A percentile compares a stretch with the other conserved stretches of the same genome.
phyloP scores from a whole-genome alignment of 35 echinoderm and acorn worm genomes.

The Heliocidaris erythrogramma region DNA sequence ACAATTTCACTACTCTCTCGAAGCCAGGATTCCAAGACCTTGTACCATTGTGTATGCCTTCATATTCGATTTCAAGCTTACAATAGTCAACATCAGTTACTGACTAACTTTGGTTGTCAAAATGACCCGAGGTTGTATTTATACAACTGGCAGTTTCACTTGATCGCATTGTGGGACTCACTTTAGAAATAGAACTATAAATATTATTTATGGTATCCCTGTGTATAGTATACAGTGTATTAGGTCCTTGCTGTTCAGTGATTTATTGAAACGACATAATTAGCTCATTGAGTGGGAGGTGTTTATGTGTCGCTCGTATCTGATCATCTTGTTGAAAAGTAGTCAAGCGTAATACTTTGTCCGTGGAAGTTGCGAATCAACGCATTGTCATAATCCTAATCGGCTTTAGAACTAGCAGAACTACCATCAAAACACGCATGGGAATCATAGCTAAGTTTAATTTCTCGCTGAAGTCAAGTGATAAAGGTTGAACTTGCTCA shows the following conservation, averaged over 20 bases:
- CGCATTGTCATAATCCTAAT: background rate
- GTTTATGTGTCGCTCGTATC: background rate
- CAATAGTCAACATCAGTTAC: background rate
- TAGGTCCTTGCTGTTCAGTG: background rate
- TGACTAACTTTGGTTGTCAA: background rate
- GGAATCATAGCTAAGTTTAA: background rate
- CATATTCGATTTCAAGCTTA: background rate
- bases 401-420: background rate
- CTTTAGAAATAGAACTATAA: background rate
- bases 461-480: background rate
- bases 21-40: background rate
- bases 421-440: background rate
- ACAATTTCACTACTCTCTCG: background rate
- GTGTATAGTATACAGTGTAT: background rate
- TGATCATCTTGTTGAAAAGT: background rate
- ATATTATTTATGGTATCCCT: background rate
- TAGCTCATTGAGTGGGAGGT: background rate
- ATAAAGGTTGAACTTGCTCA: background rate
- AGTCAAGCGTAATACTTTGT: background rate
- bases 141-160: background rate
- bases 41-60: background rate
- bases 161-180: background rate
- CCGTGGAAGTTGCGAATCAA: background rate
- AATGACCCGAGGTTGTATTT: background rate
- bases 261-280: background rate